Evolutionary conservation across 1,140 invertebrate genomes (phyloP), one percentile per base, ranked within the genome.

Genomic region (Pogonus chalceus): DNA sequence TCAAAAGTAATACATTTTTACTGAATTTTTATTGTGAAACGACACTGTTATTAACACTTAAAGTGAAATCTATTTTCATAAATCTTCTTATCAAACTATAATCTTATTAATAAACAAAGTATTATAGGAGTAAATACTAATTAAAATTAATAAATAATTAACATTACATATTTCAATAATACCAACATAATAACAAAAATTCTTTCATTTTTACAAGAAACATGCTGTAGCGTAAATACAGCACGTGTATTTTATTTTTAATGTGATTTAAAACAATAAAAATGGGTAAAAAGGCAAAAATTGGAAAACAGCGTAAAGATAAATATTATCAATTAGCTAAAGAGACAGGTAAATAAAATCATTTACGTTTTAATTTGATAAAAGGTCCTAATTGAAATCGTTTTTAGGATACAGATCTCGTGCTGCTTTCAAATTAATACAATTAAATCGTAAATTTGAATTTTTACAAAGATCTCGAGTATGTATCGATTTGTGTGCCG

Each of bases 311-410:
- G 64, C 81, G 96, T 22, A 92, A 88, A 70, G 96, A 99, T 84
- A 97, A 95, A 75, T 99, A 91, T 77, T 99, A 99, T 76, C 89
- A 96, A 65, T 77, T 99, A 62, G 96, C 96, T 18, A 99, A 99
- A 74, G 96, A 99, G 81, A 95, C 93, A 63, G 96, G 31, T 23
- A 31, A 16, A 52, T 10, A 35, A 51, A 4, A 21, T 47, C n/a
- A 35, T 49, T 18, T 43, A 2, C 12, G n/a, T 43, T 53, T 53
- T 54, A 52, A 52, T 57, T 46, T 47, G 12, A 43, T 35, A 7
- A 35, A 24, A 23, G 7, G 9, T 16, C 14, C 9, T 16, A 16
- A 7, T 47, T 35, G 31, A 31, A 47, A 47, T 56, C 51, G 50
- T 59, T 73, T 79, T 64, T 63, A 95, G 93, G 96, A 62, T 98